Percentiles rank a stretch among this genome's conserved stretches.
These are phyloP conservation scores for Pollenia labialis DNA, from an alignment of 2,888 invertebrate genomes.

Conservation along the genomic window DNA sequence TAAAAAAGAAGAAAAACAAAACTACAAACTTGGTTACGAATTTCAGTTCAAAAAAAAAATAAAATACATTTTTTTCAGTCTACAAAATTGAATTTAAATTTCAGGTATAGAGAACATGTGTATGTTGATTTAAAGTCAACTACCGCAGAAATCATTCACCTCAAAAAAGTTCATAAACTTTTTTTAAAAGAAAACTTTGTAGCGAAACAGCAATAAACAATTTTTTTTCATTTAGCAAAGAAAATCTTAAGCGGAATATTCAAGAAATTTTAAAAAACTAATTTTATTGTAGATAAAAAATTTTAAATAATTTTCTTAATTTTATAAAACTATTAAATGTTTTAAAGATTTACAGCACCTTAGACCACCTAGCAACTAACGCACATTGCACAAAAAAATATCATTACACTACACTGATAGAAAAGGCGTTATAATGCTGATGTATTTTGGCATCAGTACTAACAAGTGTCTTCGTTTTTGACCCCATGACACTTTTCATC, in stretches of 20 bases:
- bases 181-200: constrained; percentile 11
- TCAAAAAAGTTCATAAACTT: constrained; percentile 75
- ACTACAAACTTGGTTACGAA: constrained; percentile 56
- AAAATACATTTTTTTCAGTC: constrained; percentile 22
- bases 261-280: background rate
- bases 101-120: constrained; percentile 62
- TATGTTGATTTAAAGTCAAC: constrained; percentile 72
- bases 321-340: too few species aligned
- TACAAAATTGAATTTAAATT: constrained; percentile 53
- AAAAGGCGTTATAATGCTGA: too few species aligned
- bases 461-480: too few species aligned
- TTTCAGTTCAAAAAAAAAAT: constrained; percentile 24
- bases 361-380: too few species aligned
- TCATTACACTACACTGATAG: too few species aligned
- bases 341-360: too few species aligned
- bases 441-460: too few species aligned
- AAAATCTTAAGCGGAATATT: background rate
- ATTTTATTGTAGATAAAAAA: too few species aligned
- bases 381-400: too few species aligned
- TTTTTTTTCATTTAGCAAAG: background rate
- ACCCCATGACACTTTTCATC: too few species aligned
- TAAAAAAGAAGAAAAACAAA: constrained; percentile 35
- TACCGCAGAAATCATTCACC: constrained; percentile 74
- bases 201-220: background rate
- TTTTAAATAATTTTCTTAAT: too few species aligned